phyloP scores from a whole-genome alignment of 2,113 vertebrate genomes.

The Ahaetulla prasina region DNA sequence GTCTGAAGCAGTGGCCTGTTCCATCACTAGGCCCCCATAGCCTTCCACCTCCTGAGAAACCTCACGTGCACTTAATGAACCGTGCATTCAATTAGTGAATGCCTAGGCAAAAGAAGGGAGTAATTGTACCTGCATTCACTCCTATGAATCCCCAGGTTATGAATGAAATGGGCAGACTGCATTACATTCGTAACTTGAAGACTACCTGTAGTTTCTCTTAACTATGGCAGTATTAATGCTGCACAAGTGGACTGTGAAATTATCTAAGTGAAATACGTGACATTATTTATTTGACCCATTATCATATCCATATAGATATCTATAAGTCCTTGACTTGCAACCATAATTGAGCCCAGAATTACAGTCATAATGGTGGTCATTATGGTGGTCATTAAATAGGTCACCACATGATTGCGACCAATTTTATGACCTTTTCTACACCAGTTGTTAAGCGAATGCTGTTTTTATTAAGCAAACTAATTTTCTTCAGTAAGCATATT shows the following conservation, averaged over 20 bases:
- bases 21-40: too few relatives aligned
- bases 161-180: too few relatives aligned
- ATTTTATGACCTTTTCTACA: background rate
- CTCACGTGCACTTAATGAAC: too few relatives aligned
- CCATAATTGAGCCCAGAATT: background rate
- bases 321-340: background rate
- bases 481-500: background rate
- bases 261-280: background rate
- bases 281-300: background rate
- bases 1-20: too few relatives aligned
- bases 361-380: background rate
- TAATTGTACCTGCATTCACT: too few relatives aligned
- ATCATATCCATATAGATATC: background rate
- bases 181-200: too few relatives aligned
- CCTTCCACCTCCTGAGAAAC: too few relatives aligned
- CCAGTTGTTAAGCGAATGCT: background rate
- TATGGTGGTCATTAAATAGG: background rate
- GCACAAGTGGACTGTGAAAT: background rate
- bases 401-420: background rate
- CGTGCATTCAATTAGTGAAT: too few relatives aligned
- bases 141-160: too few relatives aligned
- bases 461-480: background rate
- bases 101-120: too few relatives aligned
- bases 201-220: background rate
- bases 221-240: background rate